Evolutionary conservation across 2,797 vertebrate species (phyloP).

Genomic region (Tachyglossus aculeatus): DNA sequence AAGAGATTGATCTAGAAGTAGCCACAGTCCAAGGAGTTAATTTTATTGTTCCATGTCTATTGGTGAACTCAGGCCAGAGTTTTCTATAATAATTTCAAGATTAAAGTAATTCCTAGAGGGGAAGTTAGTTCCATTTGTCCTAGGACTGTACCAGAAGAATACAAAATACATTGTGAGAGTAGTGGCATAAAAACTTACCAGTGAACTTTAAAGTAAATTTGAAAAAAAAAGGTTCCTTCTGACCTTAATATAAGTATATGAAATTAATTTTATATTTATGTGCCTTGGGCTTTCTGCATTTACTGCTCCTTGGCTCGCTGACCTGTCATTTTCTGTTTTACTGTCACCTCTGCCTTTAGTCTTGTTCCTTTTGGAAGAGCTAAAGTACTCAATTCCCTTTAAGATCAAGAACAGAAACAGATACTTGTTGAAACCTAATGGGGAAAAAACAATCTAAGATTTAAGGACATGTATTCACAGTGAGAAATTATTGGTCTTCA

Average conservation of each 20-base stretch:
- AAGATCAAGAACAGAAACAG: background rate
- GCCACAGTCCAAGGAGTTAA: background rate
- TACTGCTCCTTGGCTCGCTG: background rate
- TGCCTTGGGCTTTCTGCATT: background rate
- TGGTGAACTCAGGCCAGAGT: no score
- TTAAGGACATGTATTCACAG: background rate
- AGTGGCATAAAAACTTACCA: background rate
- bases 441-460: background rate
- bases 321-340: background rate
- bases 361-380: background rate
- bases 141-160: background rate
- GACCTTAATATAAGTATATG: no score
- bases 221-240: background rate
- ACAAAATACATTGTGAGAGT: background rate
- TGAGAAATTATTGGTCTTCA: background rate
- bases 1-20: no score
- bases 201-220: slow-evolving; percentile 6
- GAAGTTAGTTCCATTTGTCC: slow-evolving; percentile 2
- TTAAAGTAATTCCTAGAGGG: no score
- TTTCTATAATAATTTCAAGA: background rate
- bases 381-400: background rate
- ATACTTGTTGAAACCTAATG: background rate
- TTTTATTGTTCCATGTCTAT: background rate
- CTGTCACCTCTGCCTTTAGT: background rate
- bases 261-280: background rate